Percentiles rank a stretch among this genome's conserved stretches.
Evolutionary conservation across 2,888 invertebrate species (phyloP).

Genomic region (Dascillus cervinus): DNA sequence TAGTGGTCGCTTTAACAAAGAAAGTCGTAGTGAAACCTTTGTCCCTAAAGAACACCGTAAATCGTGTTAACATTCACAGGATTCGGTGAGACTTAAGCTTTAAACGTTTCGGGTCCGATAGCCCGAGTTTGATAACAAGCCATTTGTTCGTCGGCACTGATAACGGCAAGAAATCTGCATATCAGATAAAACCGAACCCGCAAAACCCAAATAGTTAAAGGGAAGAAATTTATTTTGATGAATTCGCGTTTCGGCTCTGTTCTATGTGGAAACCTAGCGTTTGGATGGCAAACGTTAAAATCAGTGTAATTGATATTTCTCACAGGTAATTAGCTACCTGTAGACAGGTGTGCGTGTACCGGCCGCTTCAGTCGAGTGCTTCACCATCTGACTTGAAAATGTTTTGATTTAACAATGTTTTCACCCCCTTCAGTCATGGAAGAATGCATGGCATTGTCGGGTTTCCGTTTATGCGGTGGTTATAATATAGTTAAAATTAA

Average conservation of each 20-base stretch:
- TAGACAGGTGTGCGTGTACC: conserved; percentile 11
- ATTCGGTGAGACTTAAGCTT: conserved; percentile 19
- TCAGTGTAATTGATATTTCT: too few species aligned
- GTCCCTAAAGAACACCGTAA: too few species aligned
- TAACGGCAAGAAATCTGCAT: conserved; percentile 28
- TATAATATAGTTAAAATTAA: conserved; percentile 30
- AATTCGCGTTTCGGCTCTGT: too few species aligned
- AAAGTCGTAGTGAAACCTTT: too few species aligned
- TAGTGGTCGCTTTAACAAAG: too few species aligned
- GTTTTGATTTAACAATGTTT: conserved; percentile 29
- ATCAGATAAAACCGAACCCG: conserved; percentile 23
- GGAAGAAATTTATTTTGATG: too few species aligned
- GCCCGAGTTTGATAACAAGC: conserved; percentile 19
- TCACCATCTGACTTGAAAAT: conserved; percentile 21
- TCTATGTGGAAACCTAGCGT: too few species aligned
- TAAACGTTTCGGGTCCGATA: conserved; percentile 21
- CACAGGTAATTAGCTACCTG: conserved; percentile 8
- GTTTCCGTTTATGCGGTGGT: conserved; percentile 32
- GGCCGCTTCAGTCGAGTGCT: conserved; percentile 10
- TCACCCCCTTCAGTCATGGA: conserved; percentile 32
- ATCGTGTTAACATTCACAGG: conserved; percentile 21
- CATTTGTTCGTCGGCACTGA: conserved; percentile 26
- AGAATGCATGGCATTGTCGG: conserved; percentile 31
- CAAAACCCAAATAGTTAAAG: too few species aligned
- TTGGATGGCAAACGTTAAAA: too few species aligned